Conservation (phyloP, 2,888 invertebrate species). For the Ceraclea dissimilis region DNA sequence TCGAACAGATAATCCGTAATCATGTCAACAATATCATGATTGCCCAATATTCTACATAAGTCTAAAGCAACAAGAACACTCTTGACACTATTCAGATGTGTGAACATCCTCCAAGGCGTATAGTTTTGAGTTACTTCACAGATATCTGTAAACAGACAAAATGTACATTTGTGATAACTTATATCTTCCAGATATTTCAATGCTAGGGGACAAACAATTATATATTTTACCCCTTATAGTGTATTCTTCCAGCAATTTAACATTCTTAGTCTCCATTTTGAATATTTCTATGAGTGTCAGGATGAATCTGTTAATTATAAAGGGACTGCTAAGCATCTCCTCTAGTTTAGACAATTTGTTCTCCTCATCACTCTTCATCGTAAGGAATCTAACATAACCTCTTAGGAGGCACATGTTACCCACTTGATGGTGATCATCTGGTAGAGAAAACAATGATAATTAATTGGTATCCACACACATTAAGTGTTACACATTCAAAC, state of each 20-base stretch:
- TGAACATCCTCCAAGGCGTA: conserved; percentile 58
- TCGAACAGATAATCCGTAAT: conserved; percentile 57
- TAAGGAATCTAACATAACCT: conserved; percentile 57
- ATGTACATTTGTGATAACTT: not conserved
- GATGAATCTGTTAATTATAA: conserved; percentile 51
- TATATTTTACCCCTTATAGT: conserved; percentile 34
- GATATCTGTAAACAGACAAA: conserved; percentile 32
- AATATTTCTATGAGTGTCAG: conserved; percentile 47
- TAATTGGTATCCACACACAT: too few relatives aligned
- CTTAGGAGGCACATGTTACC: conserved; percentile 55
- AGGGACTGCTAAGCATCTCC: conserved; percentile 45
- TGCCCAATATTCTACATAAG: conserved; percentile 50
- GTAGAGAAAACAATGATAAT: conserved; percentile 6
- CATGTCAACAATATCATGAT: conserved; percentile 46
- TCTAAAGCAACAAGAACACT: conserved; percentile 45
- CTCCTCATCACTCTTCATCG: conserved; percentile 13
- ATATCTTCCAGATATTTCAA: not conserved
- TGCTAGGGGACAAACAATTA: not conserved
- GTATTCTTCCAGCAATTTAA: conserved; percentile 48
- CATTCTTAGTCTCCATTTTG: conserved; percentile 41
- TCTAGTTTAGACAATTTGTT: conserved; percentile 43
- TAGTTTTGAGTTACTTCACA: conserved; percentile 28
- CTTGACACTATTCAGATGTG: conserved; percentile 46
- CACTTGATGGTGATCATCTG: conserved; percentile 53
- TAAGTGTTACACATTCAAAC: not conserved